These are phyloP conservation scores for Meiosimyza decipiens DNA, from an alignment of 2,888 invertebrate species.

Conservation along the genomic window DNA sequence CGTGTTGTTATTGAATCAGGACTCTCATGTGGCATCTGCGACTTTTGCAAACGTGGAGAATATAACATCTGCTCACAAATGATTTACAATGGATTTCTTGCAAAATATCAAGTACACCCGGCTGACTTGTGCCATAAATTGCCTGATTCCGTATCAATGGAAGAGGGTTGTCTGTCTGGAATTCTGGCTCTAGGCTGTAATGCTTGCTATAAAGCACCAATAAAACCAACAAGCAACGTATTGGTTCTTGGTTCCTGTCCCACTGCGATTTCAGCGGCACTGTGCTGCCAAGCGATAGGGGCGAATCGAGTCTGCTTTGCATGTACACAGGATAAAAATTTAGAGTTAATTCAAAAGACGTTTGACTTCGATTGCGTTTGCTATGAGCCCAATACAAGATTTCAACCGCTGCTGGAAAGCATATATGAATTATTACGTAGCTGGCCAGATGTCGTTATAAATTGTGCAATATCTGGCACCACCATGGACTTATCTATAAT, in stretches of 20 bases:
- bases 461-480: slow-evolving; percentile 55
- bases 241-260: slow-evolving; percentile 57
- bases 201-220: slow-evolving; percentile 54
- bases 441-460: slow-evolving; percentile 58
- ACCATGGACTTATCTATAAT: slow-evolving; percentile 58
- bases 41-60: slow-evolving; percentile 75
- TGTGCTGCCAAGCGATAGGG: slow-evolving; percentile 57
- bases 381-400: slow-evolving; percentile 42
- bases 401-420: slow-evolving; percentile 49
- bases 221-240: slow-evolving; percentile 56
- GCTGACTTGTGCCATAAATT: slow-evolving; percentile 59
- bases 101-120: slow-evolving; percentile 56
- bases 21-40: slow-evolving; percentile 84
- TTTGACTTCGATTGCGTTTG: slow-evolving; percentile 51
- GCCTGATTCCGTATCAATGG: slow-evolving; percentile 48
- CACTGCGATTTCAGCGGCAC: slow-evolving; percentile 54
- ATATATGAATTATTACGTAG: slow-evolving; percentile 47
- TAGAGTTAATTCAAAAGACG: slow-evolving; percentile 46
- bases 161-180: slow-evolving; percentile 55
- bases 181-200: slow-evolving; percentile 58
- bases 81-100: slow-evolving; percentile 56
- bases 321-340: slow-evolving; percentile 44
- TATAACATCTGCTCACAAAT: slow-evolving; percentile 59
- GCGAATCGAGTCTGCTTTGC: slow-evolving; percentile 54
- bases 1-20: slow-evolving; percentile 94